Base-by-base conservation (phyloP, 2,888 invertebrate genomes). In the Dicyrtomina minuta region DNA sequence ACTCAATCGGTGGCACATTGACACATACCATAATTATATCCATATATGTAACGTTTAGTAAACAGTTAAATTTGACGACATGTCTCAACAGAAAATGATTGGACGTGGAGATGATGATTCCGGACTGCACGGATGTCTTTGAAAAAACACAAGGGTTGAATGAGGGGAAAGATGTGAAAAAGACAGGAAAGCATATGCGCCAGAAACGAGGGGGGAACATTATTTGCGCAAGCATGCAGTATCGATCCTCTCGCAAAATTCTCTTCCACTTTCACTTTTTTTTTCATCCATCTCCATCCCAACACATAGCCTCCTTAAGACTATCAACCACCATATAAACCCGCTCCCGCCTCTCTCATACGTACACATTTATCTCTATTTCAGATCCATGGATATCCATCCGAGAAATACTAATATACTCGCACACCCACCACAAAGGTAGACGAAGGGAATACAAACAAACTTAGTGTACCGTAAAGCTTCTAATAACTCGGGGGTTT, bases 111-210 rank as follows among this genome's bases (percentile, higher is more conserved):
- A 61, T 49, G 68, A 66, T 66, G 62, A 62, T 64, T 56, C 39
- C 8, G 27, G 58, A 59, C 59, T 64, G 58, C 67, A 66, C 55
- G 53, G 60, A 60, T n/a, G 60, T 46, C 56, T 59, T 46, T 41
- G 27, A 26, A 59, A 20, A 43, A 56, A 33, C 3, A 8, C 20
- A 33, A 58, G 41, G 49, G 41, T 26, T 26, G 59, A 15, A 22
- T 17, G 59, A 41, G 44, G 41, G 56, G 27, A 26, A 56, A 55
- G 41, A 44, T 46, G 62, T 51, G 67, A 71, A 61, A 59, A 62
- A 67, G 70, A 72, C 70, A 72, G 70, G 73, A 71, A 66, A 69
- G 66, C 73, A 71, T 71, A 64, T 71, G 71, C 66, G 70, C 69
- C 71, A 70, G 71, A 73, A 66, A 66, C 27, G 58, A 55, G 66